Evolutionary conservation across 2,797 vertebrate species (phyloP), one percentile per base, ranked within the genome.

Genomic region (Vireo griseus): DNA sequence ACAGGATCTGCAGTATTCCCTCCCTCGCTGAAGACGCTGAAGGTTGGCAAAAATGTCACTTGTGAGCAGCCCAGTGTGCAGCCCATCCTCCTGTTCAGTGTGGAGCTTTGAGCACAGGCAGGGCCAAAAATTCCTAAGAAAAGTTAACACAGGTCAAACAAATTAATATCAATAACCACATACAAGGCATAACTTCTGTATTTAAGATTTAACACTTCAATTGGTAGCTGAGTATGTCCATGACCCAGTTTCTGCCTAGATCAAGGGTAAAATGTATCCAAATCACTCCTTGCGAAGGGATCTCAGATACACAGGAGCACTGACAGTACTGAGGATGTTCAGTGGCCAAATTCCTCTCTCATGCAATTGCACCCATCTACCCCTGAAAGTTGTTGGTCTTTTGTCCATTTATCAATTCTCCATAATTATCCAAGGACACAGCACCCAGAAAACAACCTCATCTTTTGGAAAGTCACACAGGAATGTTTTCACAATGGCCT

Each of bases 221-320:
- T 51, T 81, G 58, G 55, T 20, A 59, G 37, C 6, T 71, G 52
- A 63, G 19, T 13, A 44, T 8, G 51, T 57, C 81, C 84, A 28
- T 39, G 47, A 89, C 18, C 18, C 26, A 47, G 33, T 28, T 82
- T 92, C 66, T 63, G 61, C 71, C 24, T 50, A 73, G 77, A 69
- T 55, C 17, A 81, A 81, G 31, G 26, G 21, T 29, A 79, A 73
- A 89, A 81, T 0, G 1, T 35, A 85, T 21, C 52, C 44, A 92
- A 55, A 71, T 29, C 4, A 55, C 62, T 94, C 61, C 59, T 54
- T 71, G 45, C 3, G 17, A 76, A 76, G 20, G 47, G 25, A n/a
- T 16, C 2, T 26, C 50, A 81, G 65, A 68, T 13, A 44, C 9
- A 69, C 25, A 50, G 0, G 0, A 44, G 47, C 0, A 0, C 45